Base-by-base conservation (phyloP, 2,888 invertebrate genomes). In the Dioctria rufipes region DNA sequence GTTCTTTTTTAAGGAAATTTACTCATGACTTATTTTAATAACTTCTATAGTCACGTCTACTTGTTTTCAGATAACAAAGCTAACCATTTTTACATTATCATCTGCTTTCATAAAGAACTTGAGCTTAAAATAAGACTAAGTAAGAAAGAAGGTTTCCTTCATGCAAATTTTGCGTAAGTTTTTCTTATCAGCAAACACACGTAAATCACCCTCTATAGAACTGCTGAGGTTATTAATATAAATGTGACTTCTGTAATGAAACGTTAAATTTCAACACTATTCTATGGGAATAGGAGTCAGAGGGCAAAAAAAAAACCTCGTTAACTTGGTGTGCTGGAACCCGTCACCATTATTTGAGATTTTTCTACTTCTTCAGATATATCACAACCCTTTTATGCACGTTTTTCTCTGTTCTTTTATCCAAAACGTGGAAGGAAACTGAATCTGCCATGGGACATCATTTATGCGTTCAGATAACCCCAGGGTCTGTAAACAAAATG, bases 121-220 rank as follows among this genome's bases (percentile, higher is more conserved):
- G 25, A 25, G 25, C 25, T 25, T 25, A 25, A 25, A 25, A 25
- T 25, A 25, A 25, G 25, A 25, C 25, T 25, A 25, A 25, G 25
- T 25, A 25, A 54, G 54, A n/a, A 54, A 69, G 51, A 4, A 51
- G n/a, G 69, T 51, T 51, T 69, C 49, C 51, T 37, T 51, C 37
- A 69, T 69, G 69, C 73, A 73, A 60, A 73, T 58, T 58, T 58
- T 39, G 42, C 60, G 73, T 58, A 73, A 73, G 58, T 73, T 51
- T 60, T 60, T 42, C 42, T 58, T 73, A 40, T 51, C 58, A 39
- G 40, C 25, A 46, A 13, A 9, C 49, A 37, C 67, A 43, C 51
- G 67, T 67, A 73, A 73, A 73, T 73, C 58, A 60, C 58, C 73
- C 73, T 58, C 73, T 58, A 25, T 40, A 25, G 25, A 25, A 25